phyloP scores from a whole-genome alignment of 2,113 vertebrate species.

The Corythornis madagascariensis region DNA sequence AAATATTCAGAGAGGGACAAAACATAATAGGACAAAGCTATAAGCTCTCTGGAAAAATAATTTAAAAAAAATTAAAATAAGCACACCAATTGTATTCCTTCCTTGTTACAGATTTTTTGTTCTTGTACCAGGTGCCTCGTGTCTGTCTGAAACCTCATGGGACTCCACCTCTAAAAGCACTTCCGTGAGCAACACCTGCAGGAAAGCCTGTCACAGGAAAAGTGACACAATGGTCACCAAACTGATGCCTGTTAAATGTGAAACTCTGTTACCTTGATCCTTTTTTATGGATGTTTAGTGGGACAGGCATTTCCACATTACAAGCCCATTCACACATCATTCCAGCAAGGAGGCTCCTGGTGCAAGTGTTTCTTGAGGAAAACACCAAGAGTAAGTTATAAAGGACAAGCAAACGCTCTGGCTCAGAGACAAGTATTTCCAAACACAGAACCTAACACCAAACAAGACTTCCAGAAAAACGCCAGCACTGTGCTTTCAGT shows the following conservation, averaged over 20 bases:
- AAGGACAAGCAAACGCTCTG: background rate
- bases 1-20: background rate
- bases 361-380: background rate
- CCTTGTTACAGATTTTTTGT: background rate
- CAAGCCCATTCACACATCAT: background rate
- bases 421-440: background rate
- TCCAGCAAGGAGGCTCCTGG: background rate
- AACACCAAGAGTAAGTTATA: background rate
- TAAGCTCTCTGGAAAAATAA: background rate
- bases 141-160: background rate
- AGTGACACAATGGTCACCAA: background rate
- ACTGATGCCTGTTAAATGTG: background rate
- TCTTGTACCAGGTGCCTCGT: background rate
- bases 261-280: background rate
- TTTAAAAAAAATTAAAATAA: background rate
- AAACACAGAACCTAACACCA: background rate
- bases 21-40: background rate
- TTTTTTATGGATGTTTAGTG: background rate
- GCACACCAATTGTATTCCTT: background rate
- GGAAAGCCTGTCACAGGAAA: background rate
- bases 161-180: background rate
- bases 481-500: background rate
- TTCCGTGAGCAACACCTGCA: slow-evolving; percentile 9
- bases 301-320: background rate
- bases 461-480: background rate